Conservation (phyloP, 2,797 vertebrate species). For the Fratercula arctica region DNA sequence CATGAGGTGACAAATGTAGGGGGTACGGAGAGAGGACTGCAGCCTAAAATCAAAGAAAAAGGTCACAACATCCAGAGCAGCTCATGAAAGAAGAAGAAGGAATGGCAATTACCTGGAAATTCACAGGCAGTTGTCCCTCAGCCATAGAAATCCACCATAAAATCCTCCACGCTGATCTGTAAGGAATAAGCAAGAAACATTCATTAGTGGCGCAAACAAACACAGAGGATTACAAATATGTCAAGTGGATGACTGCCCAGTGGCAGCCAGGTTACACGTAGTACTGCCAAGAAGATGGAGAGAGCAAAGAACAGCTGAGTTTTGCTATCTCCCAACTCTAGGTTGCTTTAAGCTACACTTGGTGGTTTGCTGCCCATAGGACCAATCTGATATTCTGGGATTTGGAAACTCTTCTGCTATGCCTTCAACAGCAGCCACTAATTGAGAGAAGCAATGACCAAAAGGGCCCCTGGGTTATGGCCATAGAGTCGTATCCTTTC, state of each 20-base stretch:
- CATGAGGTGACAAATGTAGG: neutral
- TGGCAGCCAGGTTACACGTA: neutral
- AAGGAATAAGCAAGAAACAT: neutral
- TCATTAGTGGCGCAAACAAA: neutral
- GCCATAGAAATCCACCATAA: neutral
- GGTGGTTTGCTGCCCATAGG: neutral
- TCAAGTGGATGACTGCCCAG: neutral
- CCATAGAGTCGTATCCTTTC: neutral
- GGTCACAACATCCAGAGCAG: neutral
- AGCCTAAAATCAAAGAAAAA: neutral
- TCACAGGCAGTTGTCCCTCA: neutral
- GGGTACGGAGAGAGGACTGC: neutral
- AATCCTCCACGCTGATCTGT: neutral
- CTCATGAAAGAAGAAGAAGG: neutral
- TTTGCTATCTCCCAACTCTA: neutral
- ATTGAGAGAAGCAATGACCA: neutral
- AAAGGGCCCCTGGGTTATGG: neutral
- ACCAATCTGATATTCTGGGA: neutral
- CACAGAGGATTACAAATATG: neutral
- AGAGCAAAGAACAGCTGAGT: neutral
- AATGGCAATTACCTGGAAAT: constrained; percentile 4
- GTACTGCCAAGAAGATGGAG: neutral
- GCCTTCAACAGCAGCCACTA: neutral
- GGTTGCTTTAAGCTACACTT: neutral
- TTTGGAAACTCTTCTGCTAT: neutral